Evolutionary conservation across 2,888 invertebrate genomes (phyloP).

Genomic region (Timema podura): DNA sequence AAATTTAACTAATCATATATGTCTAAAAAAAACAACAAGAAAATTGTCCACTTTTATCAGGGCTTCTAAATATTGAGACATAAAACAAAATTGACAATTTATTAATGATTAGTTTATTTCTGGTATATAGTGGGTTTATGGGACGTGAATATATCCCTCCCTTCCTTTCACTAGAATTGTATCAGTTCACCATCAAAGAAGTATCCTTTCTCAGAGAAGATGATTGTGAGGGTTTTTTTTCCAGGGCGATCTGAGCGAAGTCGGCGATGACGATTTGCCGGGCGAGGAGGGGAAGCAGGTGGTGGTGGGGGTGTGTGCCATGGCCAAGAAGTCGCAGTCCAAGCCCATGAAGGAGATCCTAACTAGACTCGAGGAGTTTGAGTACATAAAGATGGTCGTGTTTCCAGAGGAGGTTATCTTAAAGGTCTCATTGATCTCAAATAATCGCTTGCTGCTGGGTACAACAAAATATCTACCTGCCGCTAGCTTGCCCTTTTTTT

Average conservation of each 20-base stretch:
- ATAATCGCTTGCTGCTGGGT: constrained; percentile 33
- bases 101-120: no score
- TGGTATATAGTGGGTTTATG: no score
- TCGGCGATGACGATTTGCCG: constrained; percentile 56
- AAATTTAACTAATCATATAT: no score
- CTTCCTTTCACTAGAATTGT: no score
- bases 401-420: constrained; percentile 96
- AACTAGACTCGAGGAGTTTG: constrained; percentile 91
- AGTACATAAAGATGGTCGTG: constrained; percentile 90
- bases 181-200: no score
- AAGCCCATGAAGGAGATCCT: constrained; percentile 99
- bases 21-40: no score
- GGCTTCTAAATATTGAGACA: no score
- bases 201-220: no score
- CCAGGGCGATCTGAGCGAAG: constrained; percentile 70
- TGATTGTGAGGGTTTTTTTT: constrained; percentile 27
- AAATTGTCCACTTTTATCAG: no score
- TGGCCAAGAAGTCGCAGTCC: constrained; percentile 98
- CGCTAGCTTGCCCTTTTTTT: neutral
- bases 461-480: neutral
- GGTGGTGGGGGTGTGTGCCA: constrained; percentile 97
- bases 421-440: constrained; percentile 54
- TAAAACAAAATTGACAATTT: no score
- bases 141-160: no score
- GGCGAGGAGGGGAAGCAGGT: constrained; percentile 77